Evolutionary conservation across 2,797 vertebrate species (phyloP).

Genomic region (Sebastes jordani): DNA sequence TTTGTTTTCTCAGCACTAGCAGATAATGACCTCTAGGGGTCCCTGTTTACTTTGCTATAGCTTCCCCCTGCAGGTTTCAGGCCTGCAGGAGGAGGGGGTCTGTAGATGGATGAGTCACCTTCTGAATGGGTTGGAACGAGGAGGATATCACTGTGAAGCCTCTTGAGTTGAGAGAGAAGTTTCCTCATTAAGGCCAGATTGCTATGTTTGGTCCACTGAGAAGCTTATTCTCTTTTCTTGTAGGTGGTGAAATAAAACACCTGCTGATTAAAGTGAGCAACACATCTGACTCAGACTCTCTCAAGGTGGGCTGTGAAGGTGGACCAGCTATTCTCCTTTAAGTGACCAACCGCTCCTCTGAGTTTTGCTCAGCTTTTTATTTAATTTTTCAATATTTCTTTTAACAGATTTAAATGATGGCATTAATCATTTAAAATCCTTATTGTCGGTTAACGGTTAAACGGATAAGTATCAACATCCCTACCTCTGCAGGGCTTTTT

Average conservation of each 20-base stretch:
- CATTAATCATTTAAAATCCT: too few relatives aligned
- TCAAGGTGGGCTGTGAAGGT: too few relatives aligned
- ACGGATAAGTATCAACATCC: too few relatives aligned
- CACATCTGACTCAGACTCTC: too few relatives aligned
- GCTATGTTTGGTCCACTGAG: slow-evolving; percentile 13
- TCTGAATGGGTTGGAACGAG: slow-evolving; percentile 40
- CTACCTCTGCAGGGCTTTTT: too few relatives aligned
- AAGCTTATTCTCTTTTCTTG: neutral
- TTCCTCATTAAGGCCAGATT: slow-evolving; percentile 13
- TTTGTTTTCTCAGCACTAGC: slow-evolving; percentile 24
- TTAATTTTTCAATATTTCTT: too few relatives aligned
- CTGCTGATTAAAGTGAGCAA: too few relatives aligned
- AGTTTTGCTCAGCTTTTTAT: too few relatives aligned
- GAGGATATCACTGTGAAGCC: slow-evolving; percentile 43
- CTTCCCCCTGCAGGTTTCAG: neutral
- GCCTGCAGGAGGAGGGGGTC: neutral
- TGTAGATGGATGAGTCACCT: slow-evolving; percentile 68
- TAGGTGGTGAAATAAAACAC: neutral
- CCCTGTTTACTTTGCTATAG: slow-evolving; percentile 48
- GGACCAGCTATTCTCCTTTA: too few relatives aligned
- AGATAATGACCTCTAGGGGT: slow-evolving; percentile 60
- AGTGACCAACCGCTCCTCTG: too few relatives aligned
- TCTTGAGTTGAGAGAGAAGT: slow-evolving; percentile 46
- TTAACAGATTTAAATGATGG: too few relatives aligned
- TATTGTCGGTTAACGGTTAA: too few relatives aligned